These are phyloP conservation scores for Holothuria scabra DNA, from an alignment of 53 echinoderm and acorn worm genomes.

Conservation along the genomic window DNA sequence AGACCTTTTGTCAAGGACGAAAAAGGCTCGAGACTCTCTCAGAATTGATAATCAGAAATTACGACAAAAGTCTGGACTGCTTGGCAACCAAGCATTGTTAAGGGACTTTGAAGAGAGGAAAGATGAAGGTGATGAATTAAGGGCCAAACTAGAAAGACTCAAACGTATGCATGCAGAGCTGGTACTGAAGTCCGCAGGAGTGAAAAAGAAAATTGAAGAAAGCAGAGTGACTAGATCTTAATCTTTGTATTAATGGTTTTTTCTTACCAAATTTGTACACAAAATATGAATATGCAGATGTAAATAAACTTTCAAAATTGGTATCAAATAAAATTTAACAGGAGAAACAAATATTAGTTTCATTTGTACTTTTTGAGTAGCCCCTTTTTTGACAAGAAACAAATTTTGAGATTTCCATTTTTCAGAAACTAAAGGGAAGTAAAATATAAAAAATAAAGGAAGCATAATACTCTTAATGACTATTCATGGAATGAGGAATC, in stretches of 20 bases:
- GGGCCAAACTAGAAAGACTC: conserved; percentile 75
- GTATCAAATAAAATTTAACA: not conserved
- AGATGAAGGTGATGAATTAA: conserved; percentile 89
- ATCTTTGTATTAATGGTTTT: not conserved
- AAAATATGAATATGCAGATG: not conserved
- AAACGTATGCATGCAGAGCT: conserved; percentile 94
- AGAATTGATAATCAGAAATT: conserved; percentile 93
- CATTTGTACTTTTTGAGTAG: no score
- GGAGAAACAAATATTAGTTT: no score
- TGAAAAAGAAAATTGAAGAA: conserved; percentile 92
- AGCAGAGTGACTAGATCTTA: conserved; percentile 72
- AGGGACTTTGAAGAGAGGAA: conserved; percentile 96
- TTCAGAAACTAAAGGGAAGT: no score
- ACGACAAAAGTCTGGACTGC: conserved; percentile 86
- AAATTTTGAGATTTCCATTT: no score
- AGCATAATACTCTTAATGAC: no score
- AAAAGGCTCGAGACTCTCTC: conserved; percentile 91
- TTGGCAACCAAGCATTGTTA: conserved; percentile 88
- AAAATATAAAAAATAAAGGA: no score
- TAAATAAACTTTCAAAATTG: not conserved
- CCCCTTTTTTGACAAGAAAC: no score
- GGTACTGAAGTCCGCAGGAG: conserved; percentile 81
- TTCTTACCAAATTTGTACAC: not conserved
- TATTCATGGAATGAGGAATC: no score
- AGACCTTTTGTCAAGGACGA: conserved; percentile 89